A percentile compares a stretch with the other conserved stretches of the same genome.
These are phyloP conservation scores for Drosophila varians DNA, from an alignment of 1,140 invertebrate species.

Conservation along the genomic window DNA sequence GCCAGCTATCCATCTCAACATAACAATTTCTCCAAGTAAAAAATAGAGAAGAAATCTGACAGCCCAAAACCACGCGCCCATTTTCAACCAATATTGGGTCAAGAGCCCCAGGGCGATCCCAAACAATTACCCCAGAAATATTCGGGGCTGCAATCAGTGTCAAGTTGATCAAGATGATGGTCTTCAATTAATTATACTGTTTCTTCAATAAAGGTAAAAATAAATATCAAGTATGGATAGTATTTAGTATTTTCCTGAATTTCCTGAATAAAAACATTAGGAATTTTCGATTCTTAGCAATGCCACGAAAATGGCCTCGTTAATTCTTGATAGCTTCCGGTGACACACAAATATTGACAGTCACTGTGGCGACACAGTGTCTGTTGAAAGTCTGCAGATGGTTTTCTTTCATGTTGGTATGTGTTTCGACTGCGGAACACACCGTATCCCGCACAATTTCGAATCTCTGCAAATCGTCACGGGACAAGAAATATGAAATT, in stretches of 20 bases:
- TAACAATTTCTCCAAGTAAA: conserved; percentile 13
- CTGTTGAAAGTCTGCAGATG: background rate
- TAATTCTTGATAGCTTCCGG: conserved; percentile 54
- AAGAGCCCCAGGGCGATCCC: conserved; percentile 12
- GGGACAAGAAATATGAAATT: conserved; percentile 52
- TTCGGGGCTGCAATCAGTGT: conserved; percentile 5
- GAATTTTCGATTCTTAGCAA: conserved; percentile 7
- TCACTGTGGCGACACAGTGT: conserved; percentile 53
- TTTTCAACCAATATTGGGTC: conserved; percentile 26
- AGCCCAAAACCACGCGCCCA: conserved; percentile 1
- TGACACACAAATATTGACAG: conserved; percentile 65
- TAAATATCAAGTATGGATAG: conserved; percentile 2
- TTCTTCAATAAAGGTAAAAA: background rate
- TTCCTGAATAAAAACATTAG: background rate
- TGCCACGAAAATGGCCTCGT: conserved; percentile 43
- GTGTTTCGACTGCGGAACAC: no score
- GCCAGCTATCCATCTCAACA: conserved; percentile 33
- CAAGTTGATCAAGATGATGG: conserved; percentile 15
- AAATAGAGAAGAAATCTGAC: conserved; percentile 19
- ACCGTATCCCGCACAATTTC: background rate
- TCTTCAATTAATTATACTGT: background rate
- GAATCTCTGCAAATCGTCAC: conserved; percentile 1
- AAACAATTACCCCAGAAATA: conserved; percentile 14
- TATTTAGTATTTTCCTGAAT: no score
- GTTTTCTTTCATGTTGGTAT: no score